Base-by-base conservation (phyloP, 2,888 invertebrate species). In the Trilocha varians region DNA sequence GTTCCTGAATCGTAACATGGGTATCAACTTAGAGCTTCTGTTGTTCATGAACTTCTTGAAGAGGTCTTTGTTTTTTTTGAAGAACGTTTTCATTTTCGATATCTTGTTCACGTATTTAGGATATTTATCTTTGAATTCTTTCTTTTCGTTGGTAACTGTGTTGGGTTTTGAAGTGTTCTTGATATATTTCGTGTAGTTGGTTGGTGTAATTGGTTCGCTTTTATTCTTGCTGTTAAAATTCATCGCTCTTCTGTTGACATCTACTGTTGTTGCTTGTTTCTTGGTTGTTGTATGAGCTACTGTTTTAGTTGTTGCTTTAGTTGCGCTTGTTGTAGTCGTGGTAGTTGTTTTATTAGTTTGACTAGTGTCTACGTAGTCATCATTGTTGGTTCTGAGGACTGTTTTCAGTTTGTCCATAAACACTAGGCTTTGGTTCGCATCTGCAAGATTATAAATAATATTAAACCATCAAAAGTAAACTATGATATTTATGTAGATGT, bases 331-430 rank as follows among this genome's bases (percentile, higher is more conserved):
- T 33, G 36, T 16, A 9, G 16, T 39, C 8, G 15, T 3, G 18
- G 37, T 37, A 6, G 17, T 34, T 15, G 13, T 9, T 25, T 9
- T 3, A 25, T 25, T 25, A 25, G 3, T 25, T 25, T 25, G 1
- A 33, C 32, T 38, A 15, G 34, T 0, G 40, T 63, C 60, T 3
- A 40, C 42, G 46, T 72, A 74, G 42, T 77, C 76, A 16, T 77
- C 74, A 38, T 77, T 76, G 46, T 73, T 65, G 5, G 48, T 57
- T 14, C 58, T 57, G 6, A 77, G 50, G 32, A 65, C 51, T 3
- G 58, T 39, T 45, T 61, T 69, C 14, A 76, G 55, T 4, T 45
- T 38, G 13, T 68, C 51, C 4, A 63, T 50, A 13, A 74, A 62
- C 16, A 57, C 37, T 1, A 38, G 9, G 16, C 39, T 53, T 38